Evolutionary conservation across 2,888 invertebrate genomes (phyloP).

Genomic region (Ferdinandea cuprea): DNA sequence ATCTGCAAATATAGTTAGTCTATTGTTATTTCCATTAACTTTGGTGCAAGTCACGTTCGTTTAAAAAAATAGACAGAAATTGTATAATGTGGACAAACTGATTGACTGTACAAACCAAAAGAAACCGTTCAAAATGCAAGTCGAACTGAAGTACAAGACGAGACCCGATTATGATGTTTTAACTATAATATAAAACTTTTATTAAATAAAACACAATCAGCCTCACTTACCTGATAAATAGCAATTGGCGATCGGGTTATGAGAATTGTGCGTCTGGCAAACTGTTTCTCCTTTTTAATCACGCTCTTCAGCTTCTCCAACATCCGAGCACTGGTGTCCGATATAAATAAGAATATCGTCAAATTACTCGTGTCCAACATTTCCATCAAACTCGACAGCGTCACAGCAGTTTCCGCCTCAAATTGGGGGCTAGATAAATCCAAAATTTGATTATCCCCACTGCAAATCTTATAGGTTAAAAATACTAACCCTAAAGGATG

Average conservation of each 20-base stretch:
- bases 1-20: too few relatives aligned
- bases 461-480: too few relatives aligned
- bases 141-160: too few relatives aligned
- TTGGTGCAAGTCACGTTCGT: too few relatives aligned
- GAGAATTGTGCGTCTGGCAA: constrained; percentile 80
- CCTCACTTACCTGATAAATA: constrained; percentile 83
- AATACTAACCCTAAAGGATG: constrained; percentile 81
- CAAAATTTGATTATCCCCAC: background rate
- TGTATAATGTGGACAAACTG: too few relatives aligned
- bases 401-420: constrained; percentile 81
- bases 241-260: constrained; percentile 81
- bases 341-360: constrained; percentile 81
- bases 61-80: too few relatives aligned
- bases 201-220: too few relatives aligned
- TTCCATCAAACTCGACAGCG: constrained; percentile 80
- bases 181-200: too few relatives aligned
- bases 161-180: too few relatives aligned
- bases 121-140: too few relatives aligned
- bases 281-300: constrained; percentile 78
- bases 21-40: too few relatives aligned
- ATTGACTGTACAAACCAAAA: too few relatives aligned
- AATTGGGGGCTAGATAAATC: constrained; percentile 79
- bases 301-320: constrained; percentile 79
- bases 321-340: constrained; percentile 80
- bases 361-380: constrained; percentile 79